Conservation (phyloP, 1,140 invertebrate genomes). For the Brachionus rubens region DNA sequence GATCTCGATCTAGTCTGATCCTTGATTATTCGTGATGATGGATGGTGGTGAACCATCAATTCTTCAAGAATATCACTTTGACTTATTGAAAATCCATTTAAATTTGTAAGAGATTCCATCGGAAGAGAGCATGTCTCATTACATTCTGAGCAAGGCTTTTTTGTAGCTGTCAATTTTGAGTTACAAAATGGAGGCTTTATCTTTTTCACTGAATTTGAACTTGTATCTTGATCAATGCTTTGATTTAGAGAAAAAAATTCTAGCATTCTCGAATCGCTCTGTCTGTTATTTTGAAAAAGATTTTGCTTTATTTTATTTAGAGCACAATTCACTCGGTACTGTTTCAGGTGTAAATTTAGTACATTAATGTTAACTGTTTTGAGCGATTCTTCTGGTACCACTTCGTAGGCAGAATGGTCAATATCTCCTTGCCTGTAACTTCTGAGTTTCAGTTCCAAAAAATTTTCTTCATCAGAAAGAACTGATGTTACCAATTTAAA, state of each 20-base stretch:
- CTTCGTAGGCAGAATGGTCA: not conserved
- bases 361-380: not conserved
- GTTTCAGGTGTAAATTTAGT: not conserved
- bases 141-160: not conserved
- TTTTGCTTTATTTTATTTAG: constrained; percentile 32
- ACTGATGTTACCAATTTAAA: constrained; percentile 20
- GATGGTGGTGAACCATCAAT: constrained; percentile 28
- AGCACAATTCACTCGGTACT: constrained; percentile 7
- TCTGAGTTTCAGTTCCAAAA: constrained; percentile 29
- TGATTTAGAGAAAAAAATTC: not conserved
- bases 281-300: not conserved
- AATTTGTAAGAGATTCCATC: not conserved
- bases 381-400: not conserved
- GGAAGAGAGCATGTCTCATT: constrained; percentile 19
- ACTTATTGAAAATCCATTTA: not conserved
- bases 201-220: not conserved
- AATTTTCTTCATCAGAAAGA: constrained; percentile 10
- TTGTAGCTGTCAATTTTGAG: not conserved
- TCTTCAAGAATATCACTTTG: constrained; percentile 19
- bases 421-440: not conserved
- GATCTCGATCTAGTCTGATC: not conserved
- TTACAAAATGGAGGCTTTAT: not conserved
- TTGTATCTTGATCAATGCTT: not conserved
- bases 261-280: not conserved
- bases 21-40: constrained; percentile 6